Evolutionary conservation across 1,140 invertebrate species (phyloP).

Genomic region (Proctacanthus coquilletti): DNA sequence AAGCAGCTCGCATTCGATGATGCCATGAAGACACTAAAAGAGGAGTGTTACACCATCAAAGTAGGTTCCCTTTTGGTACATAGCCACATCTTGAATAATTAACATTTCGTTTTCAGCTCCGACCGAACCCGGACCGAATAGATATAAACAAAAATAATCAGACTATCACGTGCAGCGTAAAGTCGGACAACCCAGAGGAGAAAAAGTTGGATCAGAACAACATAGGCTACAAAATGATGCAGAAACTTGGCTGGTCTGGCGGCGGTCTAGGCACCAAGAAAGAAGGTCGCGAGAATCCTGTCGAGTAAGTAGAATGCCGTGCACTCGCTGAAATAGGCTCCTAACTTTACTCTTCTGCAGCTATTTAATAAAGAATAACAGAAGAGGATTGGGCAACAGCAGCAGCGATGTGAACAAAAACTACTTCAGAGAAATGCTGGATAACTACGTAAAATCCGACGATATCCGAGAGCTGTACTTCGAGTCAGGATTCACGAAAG

Average conservation of each 20-base stretch:
- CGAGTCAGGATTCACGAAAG: constrained; percentile 48
- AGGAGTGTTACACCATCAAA: constrained; percentile 38
- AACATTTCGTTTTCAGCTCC: constrained; percentile 11
- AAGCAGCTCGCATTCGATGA: constrained; percentile 29
- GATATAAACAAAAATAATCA: constrained; percentile 20
- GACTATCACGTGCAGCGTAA: constrained; percentile 16
- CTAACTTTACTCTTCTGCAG: constrained; percentile 10
- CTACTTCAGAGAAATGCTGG: constrained; percentile 29
- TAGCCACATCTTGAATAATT: not conserved
- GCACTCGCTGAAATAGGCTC: too few species aligned
- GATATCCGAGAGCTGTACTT: constrained; percentile 46
- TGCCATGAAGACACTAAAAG: constrained; percentile 29
- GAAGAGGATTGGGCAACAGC: constrained; percentile 12
- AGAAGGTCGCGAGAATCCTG: constrained; percentile 49
- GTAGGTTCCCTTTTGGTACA: constrained; percentile 16
- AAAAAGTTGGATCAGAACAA: constrained; percentile 32
- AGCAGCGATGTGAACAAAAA: constrained; percentile 31
- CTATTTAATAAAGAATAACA: constrained; percentile 22
- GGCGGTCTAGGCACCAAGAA: constrained; percentile 54
- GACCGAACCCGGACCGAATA: constrained; percentile 16
- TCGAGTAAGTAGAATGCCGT: constrained; percentile 33
- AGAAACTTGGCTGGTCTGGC: constrained; percentile 67
- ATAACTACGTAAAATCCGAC: constrained; percentile 35
- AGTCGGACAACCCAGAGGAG: constrained; percentile 13
- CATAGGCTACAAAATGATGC: constrained; percentile 53